Evolutionary conservation across 2,888 invertebrate genomes (phyloP).

Genomic region (Coecobrya sp.): DNA sequence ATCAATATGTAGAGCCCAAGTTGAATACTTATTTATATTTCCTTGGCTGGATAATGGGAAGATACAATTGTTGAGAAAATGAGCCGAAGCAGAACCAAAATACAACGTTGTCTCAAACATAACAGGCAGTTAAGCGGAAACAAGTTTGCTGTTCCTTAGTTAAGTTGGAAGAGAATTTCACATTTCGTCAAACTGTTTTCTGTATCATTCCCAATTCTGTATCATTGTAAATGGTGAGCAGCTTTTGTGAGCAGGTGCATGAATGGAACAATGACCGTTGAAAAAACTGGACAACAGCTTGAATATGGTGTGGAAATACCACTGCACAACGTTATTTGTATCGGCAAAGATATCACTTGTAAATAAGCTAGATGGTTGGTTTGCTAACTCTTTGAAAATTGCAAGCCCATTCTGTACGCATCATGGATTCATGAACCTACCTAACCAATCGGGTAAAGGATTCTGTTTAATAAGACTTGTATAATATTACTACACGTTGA

Average conservation of each 20-base stretch:
- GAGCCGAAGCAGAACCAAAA: constrained; percentile 15
- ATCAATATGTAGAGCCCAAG: too few species aligned
- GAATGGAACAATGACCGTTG: background rate
- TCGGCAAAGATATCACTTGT: background rate
- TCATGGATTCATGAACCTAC: background rate
- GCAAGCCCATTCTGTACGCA: background rate
- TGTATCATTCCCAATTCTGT: background rate
- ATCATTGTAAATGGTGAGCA: constrained; percentile 21
- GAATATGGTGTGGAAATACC: background rate
- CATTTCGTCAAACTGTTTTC: background rate
- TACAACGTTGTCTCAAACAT: background rate
- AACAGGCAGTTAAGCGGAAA: constrained; percentile 4
- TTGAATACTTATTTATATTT: constrained; percentile 25
- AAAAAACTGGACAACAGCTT: background rate
- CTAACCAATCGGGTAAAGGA: background rate
- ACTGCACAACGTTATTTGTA: background rate
- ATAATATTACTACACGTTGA: constrained; percentile 47
- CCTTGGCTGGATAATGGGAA: constrained; percentile 23
- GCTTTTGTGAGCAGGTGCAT: constrained; percentile 43
- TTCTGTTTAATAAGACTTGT: constrained; percentile 18
- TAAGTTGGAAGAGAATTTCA: constrained; percentile 5
- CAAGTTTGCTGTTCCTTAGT: constrained; percentile 11
- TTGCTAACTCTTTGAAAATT: constrained; percentile 28
- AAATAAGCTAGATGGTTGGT: background rate
- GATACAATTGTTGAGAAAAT: constrained; percentile 56